Conservation (phyloP, 2,113 vertebrate genomes). For the Onychostoma macrolepis region DNA sequence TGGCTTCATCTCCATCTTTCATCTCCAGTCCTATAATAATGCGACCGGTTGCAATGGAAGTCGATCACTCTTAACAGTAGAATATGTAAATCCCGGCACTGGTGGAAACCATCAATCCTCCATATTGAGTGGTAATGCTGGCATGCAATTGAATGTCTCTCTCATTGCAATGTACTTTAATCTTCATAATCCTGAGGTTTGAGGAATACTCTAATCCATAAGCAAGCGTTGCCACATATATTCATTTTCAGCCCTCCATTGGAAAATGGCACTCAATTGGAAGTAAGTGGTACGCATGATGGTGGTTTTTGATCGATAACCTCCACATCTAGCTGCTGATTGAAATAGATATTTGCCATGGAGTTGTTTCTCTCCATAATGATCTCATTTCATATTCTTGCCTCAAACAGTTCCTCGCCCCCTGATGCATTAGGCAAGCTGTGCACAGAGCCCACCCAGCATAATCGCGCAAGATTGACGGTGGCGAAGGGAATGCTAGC, state of each 20-base stretch:
- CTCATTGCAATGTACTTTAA: conserved; percentile 47
- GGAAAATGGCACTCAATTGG: conserved; percentile 16
- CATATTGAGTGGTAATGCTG: conserved; percentile 20
- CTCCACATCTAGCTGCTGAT: conserved; percentile 28
- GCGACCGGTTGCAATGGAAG: background rate
- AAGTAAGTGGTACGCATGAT: conserved; percentile 6
- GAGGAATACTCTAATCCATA: conserved; percentile 25
- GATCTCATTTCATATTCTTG: conserved; percentile 35
- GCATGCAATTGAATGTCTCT: conserved; percentile 18
- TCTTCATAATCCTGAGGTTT: conserved; percentile 49
- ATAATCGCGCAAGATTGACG: conserved; percentile 41
- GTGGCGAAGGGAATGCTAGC: conserved; percentile 27
- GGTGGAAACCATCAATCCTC: conserved; percentile 42
- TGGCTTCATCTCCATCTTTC: conserved; percentile 14
- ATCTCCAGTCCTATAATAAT: conserved; percentile 33
- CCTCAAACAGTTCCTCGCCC: conserved; percentile 28
- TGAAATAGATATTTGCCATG: conserved; percentile 39
- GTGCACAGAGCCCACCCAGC: conserved; percentile 12
- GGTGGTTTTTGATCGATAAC: conserved; percentile 43
- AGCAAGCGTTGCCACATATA: background rate
- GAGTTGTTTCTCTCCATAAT: conserved; percentile 48
- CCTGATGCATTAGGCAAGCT: conserved; percentile 1
- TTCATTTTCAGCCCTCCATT: background rate
- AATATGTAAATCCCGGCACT: conserved; percentile 46
- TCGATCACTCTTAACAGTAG: conserved; percentile 32